phyloP scores from a whole-genome alignment of 2,113 vertebrate genomes.

The Pseudopipra pipra region DNA sequence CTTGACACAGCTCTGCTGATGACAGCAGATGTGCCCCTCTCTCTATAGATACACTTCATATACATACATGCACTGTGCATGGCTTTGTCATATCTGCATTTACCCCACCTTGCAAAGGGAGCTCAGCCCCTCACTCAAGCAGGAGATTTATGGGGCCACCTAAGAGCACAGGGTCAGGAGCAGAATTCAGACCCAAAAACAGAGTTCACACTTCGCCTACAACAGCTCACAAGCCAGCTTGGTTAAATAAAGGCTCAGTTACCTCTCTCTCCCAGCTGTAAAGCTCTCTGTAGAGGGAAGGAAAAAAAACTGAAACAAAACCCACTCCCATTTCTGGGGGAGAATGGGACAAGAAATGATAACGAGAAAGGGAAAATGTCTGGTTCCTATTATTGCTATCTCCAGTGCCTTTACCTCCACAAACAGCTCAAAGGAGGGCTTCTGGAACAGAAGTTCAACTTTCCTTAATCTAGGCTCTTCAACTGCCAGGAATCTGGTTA shows the following conservation, averaged over 20 bases:
- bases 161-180: not conserved
- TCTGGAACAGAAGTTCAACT: slow-evolving; percentile 30
- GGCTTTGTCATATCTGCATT: not conserved
- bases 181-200: not conserved
- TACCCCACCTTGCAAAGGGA: not conserved
- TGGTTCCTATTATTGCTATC: slow-evolving; percentile 42
- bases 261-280: not conserved
- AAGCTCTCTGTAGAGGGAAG: not conserved
- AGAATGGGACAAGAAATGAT: not conserved
- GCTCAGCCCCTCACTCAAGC: not conserved
- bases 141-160: not conserved
- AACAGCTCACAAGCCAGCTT: not conserved
- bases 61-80: not conserved
- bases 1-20: not conserved
- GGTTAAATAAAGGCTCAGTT: not conserved
- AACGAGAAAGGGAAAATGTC: not conserved
- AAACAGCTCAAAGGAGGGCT: not conserved
- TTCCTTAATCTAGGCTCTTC: slow-evolving; percentile 9
- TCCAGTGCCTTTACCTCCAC: slow-evolving; percentile 2
- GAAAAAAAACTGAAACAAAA: not conserved
- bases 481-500: slow-evolving; percentile 22
- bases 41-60: no score
- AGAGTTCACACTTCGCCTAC: not conserved
- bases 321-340: not conserved
- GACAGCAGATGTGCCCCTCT: not conserved